Base-by-base conservation (phyloP, 2,797 vertebrate genomes). In the Brotula barbata region DNA sequence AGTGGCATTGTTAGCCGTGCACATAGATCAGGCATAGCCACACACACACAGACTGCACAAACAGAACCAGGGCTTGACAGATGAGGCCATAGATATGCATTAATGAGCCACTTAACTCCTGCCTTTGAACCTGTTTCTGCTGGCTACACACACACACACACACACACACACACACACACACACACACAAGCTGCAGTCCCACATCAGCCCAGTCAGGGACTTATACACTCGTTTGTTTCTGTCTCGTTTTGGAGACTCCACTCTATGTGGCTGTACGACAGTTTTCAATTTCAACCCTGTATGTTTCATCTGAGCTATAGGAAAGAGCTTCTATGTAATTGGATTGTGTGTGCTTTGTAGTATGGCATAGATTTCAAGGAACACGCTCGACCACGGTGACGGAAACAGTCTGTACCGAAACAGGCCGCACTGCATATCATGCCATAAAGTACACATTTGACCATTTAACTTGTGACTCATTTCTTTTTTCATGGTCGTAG, bases 21-120 rank as follows among this genome's bases (percentile, higher is more conserved):
- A 40, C 52, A 71, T 72, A 51, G 16, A 71, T 67, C 63, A 55
- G 39, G 12, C 44, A 39, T 10, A 50, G 5, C 14, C 22, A 31
- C 52, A 39, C 44, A 8, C 33, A 25, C 16, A 22, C 55, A 45
- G 33, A 77, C 49, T 44, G 40, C 34, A 45, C 36, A 58, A 56
- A 67, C 40, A 43, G 42, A 22, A 37, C 44, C 53, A 16, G 12
- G 59, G 51, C 33, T 53, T 81, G 64, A 83, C 58, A 43, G 59
- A 77, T 74, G 67, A 72, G 72, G 67, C 56, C 58, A 28, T 23
- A 60, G 67, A 66, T 80, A 54, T 66, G 54, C 62, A 54, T 83
- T 80, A 76, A 85, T 73, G 80, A 81, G 76, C 68, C 69, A 62
- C 73, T 78, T 78, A 79, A 39, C 68, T 53, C 44, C 22, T 53